A percentile compares a stretch with the other conserved stretches of the same genome.
phyloP scores from a whole-genome alignment of 1,140 invertebrate genomes.

The Protaetia brevitarsis region DNA sequence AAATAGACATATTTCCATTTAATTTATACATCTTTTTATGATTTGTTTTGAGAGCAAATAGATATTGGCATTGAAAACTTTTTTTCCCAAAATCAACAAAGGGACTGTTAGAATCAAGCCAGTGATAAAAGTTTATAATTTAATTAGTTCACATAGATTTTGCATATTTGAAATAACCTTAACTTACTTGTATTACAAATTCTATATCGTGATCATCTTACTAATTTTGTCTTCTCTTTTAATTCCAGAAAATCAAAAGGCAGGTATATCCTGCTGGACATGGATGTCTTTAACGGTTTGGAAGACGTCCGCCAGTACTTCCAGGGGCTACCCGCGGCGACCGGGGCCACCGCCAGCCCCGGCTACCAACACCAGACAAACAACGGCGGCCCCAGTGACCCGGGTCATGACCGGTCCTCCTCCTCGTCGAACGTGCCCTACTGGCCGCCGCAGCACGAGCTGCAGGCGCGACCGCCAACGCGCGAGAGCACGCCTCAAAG shows the following conservation, averaged over 20 bases:
- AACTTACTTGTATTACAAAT: too few species aligned
- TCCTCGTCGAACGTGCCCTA: neutral
- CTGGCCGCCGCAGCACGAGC: slow-evolving; percentile 23
- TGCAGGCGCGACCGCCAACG: slow-evolving; percentile 25
- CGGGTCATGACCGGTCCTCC: slow-evolving; percentile 17
- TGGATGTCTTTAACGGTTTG: slow-evolving; percentile 77
- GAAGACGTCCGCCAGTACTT: slow-evolving; percentile 76
- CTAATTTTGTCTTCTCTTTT: too few species aligned
- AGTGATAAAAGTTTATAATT: too few species aligned
- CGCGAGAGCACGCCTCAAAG: slow-evolving; percentile 37
- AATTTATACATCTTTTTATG: too few species aligned
- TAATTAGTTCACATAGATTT: too few species aligned
- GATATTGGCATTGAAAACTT: too few species aligned
- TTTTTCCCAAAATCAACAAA: too few species aligned
- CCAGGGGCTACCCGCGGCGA: slow-evolving; percentile 66
- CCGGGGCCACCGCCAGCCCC: slow-evolving; percentile 51
- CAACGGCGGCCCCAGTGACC: neutral
- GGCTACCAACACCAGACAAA: slow-evolving; percentile 19
- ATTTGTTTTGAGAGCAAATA: too few species aligned
- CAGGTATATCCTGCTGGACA: slow-evolving; percentile 54
- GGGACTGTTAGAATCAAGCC: too few species aligned
- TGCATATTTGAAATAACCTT: too few species aligned
- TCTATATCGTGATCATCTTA: too few species aligned
- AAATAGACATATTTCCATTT: too few species aligned
- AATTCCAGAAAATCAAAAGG: slow-evolving; percentile 33